Conservation (phyloP, 2,888 invertebrate species). For the Tribolium freemani region DNA sequence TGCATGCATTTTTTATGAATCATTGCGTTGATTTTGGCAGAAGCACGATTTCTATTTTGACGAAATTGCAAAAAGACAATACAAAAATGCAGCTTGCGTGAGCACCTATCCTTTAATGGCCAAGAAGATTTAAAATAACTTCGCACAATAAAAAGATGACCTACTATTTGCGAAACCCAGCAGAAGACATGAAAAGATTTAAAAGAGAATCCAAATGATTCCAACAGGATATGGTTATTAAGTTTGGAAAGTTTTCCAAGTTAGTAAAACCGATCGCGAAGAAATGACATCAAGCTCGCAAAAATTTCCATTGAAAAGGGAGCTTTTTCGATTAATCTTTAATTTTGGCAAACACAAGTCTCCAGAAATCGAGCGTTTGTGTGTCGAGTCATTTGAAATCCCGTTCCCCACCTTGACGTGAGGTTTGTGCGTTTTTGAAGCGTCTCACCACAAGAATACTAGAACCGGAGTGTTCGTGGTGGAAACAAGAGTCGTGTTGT, state of each 20-base stretch:
- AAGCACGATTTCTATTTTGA: constrained; percentile 13
- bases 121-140: constrained; percentile 28
- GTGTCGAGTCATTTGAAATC: constrained; percentile 49
- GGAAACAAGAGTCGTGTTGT: constrained; percentile 15
- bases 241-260: neutral
- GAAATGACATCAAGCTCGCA: neutral
- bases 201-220: neutral
- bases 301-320: neutral
- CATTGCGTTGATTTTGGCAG: constrained; percentile 4
- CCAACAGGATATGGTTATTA: neutral
- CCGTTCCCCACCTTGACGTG: constrained; percentile 48
- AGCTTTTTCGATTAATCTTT: constrained; percentile 11
- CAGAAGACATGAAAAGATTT: neutral
- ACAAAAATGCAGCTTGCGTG: constrained; percentile 25
- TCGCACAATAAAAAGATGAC: neutral
- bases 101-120: constrained; percentile 25
- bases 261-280: neutral
- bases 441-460: constrained; percentile 34
- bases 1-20: neutral
- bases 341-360: constrained; percentile 3
- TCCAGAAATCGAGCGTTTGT: constrained; percentile 41
- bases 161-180: neutral
- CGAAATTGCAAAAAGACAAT: constrained; percentile 3
- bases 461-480: constrained; percentile 31
- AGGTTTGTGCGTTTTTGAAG: constrained; percentile 39